Evolutionary conservation across 1,140 invertebrate species (phyloP), one percentile per base, ranked within the genome.

Genomic region (Onthophagus taurus): DNA sequence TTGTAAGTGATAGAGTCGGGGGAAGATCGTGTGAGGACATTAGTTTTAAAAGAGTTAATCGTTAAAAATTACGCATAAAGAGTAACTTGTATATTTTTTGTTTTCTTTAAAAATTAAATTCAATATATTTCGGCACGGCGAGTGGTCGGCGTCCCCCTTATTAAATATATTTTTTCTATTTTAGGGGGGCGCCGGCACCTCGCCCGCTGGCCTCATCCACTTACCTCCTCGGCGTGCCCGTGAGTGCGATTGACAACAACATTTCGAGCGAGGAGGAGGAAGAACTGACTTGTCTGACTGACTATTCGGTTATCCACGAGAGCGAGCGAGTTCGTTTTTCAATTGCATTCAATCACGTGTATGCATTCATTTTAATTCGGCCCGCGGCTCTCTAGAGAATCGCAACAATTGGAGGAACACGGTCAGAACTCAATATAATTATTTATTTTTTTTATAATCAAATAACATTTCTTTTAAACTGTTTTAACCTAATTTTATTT

Each of bases 161-260:
- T n/a, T n/a, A n/a, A n/a, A n/a, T n/a, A n/a, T n/a, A n/a, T n/a
- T n/a, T n/a, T n/a, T n/a, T n/a, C n/a, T n/a, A n/a, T n/a, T n/a
- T n/a, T n/a, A n/a, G n/a, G 37, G 26, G 18, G 34, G 36, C 36
- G 35, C 31, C 42, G 45, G 19, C 49, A 20, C 20, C 30, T 19
- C 31, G 20, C 18, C 54, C 50, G 47, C 61, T 61, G 59, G 59
- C 59, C 57, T 61, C 61, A 63, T 53, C 60, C 61, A 64, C 61
- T 64, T 64, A 64, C 61, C 61, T 64, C 61, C 55, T 55, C 61
- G 61, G 56, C 54, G 55, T 56, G 60, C 58, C 57, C 57, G 59
- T 58, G 59, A 50, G 23, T n/a, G n/a, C 23, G 23, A n/a, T 26
- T n/a, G 23, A 6, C 23, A 26, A 26, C 23, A 26, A 26, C 23